A percentile compares a stretch with the other conserved stretches of the same genome.
Conservation (phyloP, 2,797 vertebrate genomes). For the Erithacus rubecula region DNA sequence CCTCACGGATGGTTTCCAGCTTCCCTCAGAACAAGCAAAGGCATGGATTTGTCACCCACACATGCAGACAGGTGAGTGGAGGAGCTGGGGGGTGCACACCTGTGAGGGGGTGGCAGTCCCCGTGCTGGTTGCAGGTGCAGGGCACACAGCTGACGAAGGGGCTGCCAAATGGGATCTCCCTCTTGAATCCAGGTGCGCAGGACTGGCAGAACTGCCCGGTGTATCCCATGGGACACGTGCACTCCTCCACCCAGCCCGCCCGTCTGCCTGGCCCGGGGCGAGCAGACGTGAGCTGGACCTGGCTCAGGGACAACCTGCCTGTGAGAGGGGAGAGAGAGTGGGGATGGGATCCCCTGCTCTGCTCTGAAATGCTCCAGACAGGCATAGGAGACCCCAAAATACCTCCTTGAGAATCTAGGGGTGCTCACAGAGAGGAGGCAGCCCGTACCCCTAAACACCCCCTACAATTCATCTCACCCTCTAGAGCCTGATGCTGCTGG, state of each 20-base stretch:
- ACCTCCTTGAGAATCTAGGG: neutral
- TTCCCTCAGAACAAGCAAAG: neutral
- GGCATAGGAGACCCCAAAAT: rapidly evolving
- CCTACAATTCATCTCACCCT: neutral
- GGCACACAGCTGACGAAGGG: slow-evolving; percentile 80
- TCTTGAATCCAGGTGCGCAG: slow-evolving; percentile 83
- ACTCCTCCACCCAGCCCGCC: slow-evolving; percentile 88
- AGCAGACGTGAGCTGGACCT: slow-evolving; percentile 81
- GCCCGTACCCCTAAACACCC: too few species aligned
- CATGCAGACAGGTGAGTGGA: rapidly evolving
- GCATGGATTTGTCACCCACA: rapidly evolving
- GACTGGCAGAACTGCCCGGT: slow-evolving; percentile 86
- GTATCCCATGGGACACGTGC: slow-evolving; percentile 84
- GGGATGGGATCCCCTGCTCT: neutral
- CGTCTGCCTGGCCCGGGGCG: neutral
- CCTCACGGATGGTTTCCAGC: neutral
- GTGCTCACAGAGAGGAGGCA: neutral
- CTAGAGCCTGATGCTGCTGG: rapidly evolving
- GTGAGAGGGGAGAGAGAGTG: neutral
- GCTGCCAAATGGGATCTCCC: slow-evolving; percentile 72
- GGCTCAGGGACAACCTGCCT: slow-evolving; percentile 81
- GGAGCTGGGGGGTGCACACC: slow-evolving; percentile 57
- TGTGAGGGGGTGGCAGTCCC: slow-evolving; percentile 84
- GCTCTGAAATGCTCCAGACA: neutral
- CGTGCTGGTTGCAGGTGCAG: slow-evolving; percentile 89